These are phyloP conservation scores for Vireo griseus DNA, from an alignment of 2,797 vertebrate species.

Conservation along the genomic window DNA sequence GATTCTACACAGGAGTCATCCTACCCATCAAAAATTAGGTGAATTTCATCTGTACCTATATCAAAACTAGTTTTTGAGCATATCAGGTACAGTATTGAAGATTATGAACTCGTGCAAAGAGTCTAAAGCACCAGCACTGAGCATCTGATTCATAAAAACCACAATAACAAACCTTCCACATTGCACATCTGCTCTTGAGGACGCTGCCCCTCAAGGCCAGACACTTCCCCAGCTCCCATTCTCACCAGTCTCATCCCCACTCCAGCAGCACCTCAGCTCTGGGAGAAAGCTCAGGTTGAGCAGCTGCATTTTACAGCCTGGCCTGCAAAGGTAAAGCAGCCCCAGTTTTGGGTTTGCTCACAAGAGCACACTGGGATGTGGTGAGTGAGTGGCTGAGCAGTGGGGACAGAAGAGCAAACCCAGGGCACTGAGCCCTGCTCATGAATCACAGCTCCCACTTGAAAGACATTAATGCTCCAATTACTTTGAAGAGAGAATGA, in stretches of 20 bases:
- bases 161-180: background rate
- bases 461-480: background rate
- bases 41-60: background rate
- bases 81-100: background rate
- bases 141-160: background rate
- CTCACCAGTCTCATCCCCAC: background rate
- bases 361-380: fast-evolving
- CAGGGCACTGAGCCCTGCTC: background rate
- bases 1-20: background rate
- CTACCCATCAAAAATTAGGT: background rate
- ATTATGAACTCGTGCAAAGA: background rate
- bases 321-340: background rate
- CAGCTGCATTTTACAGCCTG: background rate
- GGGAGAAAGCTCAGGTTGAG: background rate
- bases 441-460: background rate
- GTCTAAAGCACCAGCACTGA: background rate
- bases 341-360: background rate
- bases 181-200: background rate
- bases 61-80: background rate
- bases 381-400: fast-evolving
- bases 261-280: background rate
- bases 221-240: background rate
- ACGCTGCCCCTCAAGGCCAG: background rate
- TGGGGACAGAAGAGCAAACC: background rate
- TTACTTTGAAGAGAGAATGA: background rate